phyloP scores from a whole-genome alignment of 2,797 vertebrate genomes.

The Rhincodon typus region DNA sequence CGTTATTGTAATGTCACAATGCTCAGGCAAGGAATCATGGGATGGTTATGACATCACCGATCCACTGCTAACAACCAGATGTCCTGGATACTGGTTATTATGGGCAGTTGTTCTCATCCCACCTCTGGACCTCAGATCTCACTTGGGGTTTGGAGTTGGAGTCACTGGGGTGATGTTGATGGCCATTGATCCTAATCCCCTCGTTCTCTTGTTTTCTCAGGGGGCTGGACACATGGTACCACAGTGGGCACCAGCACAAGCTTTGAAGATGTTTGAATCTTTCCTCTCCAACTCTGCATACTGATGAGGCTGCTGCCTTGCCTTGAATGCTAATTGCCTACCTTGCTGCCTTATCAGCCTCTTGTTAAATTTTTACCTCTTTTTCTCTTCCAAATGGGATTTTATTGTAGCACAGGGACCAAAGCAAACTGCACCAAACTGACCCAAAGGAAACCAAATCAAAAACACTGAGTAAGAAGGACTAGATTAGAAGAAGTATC shows the following conservation, averaged over 20 bases:
- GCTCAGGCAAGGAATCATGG: not conserved
- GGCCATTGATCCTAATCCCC: not conserved
- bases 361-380: not conserved
- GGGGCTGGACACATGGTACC: slow-evolving; percentile 73
- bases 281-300: slow-evolving; percentile 57
- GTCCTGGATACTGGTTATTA: not conserved
- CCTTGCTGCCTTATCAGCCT: not conserved
- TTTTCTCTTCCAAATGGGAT: not conserved
- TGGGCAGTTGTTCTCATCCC: too few relatives aligned
- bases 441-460: not conserved
- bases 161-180: not conserved
- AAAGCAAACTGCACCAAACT: not conserved
- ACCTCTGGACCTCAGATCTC: too few relatives aligned
- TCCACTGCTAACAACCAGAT: not conserved
- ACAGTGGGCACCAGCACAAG: slow-evolving; percentile 67
- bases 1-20: not conserved
- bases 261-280: slow-evolving; percentile 63
- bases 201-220: slow-evolving; percentile 43
- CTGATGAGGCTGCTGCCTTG: slow-evolving; percentile 43
- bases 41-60: not conserved
- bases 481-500: not conserved
- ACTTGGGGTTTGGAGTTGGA: not conserved
- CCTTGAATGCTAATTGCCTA: not conserved
- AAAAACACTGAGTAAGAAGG: not conserved
- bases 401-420: not conserved